phyloP scores from a whole-genome alignment of 1,140 invertebrate genomes.

The Aphis craccivora region DNA sequence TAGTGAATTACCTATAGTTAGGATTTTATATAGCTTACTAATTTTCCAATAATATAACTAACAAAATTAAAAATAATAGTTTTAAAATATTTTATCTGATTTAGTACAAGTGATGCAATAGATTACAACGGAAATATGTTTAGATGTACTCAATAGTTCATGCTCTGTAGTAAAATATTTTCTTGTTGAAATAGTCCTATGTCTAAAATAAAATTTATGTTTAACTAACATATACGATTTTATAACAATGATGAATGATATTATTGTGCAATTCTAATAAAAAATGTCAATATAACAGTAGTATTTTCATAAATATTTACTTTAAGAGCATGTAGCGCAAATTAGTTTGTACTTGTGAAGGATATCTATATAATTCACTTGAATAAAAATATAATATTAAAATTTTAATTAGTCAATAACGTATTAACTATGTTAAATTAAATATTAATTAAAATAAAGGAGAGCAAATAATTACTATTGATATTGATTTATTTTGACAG shows the following conservation, averaged over 20 bases:
- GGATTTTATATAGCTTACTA: background rate
- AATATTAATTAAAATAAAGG: background rate
- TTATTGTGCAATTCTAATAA: background rate
- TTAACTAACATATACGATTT: constrained; percentile 1
- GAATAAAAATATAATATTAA: background rate
- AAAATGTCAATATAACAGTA: background rate
- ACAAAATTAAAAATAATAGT: background rate
- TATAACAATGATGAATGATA: background rate
- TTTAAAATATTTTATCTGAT: background rate
- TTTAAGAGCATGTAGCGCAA: background rate
- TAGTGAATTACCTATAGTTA: no score
- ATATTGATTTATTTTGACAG: background rate
- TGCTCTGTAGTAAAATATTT: background rate
- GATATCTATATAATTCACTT: background rate
- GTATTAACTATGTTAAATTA: background rate
- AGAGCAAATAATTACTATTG: background rate
- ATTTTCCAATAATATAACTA: background rate
- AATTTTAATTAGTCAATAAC: background rate
- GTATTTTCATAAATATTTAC: constrained; percentile 3
- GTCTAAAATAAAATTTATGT: background rate
- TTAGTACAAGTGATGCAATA: background rate
- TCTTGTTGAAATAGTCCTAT: background rate
- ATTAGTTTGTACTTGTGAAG: background rate
- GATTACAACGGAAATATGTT: background rate
- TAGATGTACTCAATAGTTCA: background rate